Percentiles rank a stretch among this genome's conserved stretches.
Evolutionary conservation across 2,888 invertebrate genomes (phyloP).

Genomic region (Hirtodrosophila duncani): DNA sequence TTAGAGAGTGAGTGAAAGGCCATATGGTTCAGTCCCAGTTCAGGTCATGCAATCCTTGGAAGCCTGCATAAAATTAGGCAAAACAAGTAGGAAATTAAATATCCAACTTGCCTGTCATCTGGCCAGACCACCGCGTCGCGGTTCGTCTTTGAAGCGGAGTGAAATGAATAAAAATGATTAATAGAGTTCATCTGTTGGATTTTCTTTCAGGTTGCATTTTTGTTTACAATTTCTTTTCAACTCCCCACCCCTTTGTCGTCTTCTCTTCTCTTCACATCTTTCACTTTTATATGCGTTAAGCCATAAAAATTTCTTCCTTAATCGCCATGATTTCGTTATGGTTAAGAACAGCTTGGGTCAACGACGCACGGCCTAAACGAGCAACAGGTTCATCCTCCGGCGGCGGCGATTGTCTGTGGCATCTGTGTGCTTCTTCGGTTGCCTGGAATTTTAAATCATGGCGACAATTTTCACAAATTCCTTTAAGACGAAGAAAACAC

Average conservation of each 20-base stretch:
- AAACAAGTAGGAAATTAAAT: conserved; percentile 65
- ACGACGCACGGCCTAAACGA: conserved; percentile 20
- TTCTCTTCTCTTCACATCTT: conserved; percentile 13
- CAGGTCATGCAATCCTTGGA: conserved; percentile 51
- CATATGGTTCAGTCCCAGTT: conserved; percentile 52
- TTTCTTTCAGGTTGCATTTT: background rate
- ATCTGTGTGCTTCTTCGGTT: conserved; percentile 10
- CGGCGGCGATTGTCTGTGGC: conserved; percentile 38
- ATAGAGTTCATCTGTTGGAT: conserved; percentile 69
- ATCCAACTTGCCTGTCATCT: conserved; percentile 46
- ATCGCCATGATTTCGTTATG: conserved; percentile 44
- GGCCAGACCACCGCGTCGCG: conserved; percentile 29
- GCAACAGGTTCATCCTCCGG: conserved; percentile 45
- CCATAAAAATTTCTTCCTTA: conserved; percentile 45
- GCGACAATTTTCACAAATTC: conserved; percentile 75
- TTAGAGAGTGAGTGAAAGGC: too few relatives aligned
- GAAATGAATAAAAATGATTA: conserved; percentile 58
- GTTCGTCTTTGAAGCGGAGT: conserved; percentile 31
- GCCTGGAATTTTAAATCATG: conserved; percentile 65
- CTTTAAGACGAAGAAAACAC: conserved; percentile 35
- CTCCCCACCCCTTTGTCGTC: conserved; percentile 24
- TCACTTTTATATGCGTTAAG: conserved; percentile 54
- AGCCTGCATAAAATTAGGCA: conserved; percentile 67
- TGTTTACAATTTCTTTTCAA: conserved; percentile 51
- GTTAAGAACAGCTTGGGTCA: conserved; percentile 33